Evolutionary conservation across 2,797 vertebrate species (phyloP).

Genomic region (Sebastes hubbsi): DNA sequence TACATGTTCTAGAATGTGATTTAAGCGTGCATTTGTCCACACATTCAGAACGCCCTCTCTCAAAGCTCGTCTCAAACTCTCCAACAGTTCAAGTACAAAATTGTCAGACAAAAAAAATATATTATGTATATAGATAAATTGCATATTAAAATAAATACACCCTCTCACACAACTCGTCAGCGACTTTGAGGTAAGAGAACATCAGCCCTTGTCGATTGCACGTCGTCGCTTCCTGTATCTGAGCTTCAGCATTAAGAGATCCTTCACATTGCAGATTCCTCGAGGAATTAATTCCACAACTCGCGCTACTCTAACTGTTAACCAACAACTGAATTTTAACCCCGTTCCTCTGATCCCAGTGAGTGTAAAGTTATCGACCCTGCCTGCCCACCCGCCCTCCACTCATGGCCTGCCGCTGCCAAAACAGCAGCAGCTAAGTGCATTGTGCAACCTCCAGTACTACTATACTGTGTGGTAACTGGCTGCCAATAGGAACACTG

Average conservation of each 20-base stretch:
- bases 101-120: slow-evolving; percentile 54
- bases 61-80: slow-evolving; percentile 31
- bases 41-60: slow-evolving; percentile 13
- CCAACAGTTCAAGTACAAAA: slow-evolving; percentile 73
- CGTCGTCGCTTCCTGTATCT: not conserved
- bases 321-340: not conserved
- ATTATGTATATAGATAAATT: slow-evolving; percentile 54
- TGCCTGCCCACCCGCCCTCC: not conserved
- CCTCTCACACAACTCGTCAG: slow-evolving; percentile 14
- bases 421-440: slow-evolving; percentile 60
- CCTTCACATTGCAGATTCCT: not conserved
- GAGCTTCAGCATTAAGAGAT: not conserved
- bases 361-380: slow-evolving; percentile 15
- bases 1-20: slow-evolving; percentile 4
- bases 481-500: slow-evolving; percentile 2
- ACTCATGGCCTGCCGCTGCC: slow-evolving; percentile 31
- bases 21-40: slow-evolving; percentile 16
- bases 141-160: slow-evolving; percentile 66
- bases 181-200: slow-evolving; percentile 44
- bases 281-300: not conserved
- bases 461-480: slow-evolving; percentile 5
- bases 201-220: slow-evolving; percentile 28
- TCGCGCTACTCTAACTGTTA: slow-evolving; percentile 8
- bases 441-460: slow-evolving; percentile 47
- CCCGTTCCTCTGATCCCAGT: not conserved